A percentile compares a stretch with the other conserved stretches of the same genome.
phyloP scores from a whole-genome alignment of 2,797 vertebrate genomes.

The Coccyzus lansbergi region DNA sequence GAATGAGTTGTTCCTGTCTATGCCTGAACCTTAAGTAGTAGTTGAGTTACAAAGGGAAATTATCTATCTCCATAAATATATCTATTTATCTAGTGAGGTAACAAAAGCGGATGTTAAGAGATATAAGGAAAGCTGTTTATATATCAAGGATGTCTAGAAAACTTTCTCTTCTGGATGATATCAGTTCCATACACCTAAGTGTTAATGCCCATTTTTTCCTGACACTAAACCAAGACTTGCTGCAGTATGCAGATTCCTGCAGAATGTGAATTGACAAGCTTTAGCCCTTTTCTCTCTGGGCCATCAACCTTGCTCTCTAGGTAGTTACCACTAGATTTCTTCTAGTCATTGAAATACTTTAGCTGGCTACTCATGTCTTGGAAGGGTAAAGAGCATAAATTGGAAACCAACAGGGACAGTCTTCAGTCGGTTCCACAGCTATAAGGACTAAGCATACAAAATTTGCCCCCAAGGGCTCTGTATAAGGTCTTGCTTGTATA shows the following conservation, averaged over 20 bases:
- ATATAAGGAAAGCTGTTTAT: not conserved
- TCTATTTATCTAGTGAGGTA: not conserved
- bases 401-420: not conserved
- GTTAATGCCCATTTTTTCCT: not conserved
- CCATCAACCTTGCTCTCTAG: not conserved
- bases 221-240: not conserved
- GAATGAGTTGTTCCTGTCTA: not conserved
- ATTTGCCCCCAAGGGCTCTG: not conserved
- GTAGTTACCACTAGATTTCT: not conserved
- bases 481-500: fast-evolving
- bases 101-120: not conserved
- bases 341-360: not conserved
- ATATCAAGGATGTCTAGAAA: not conserved
- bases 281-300: not conserved
- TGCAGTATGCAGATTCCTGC: conserved; percentile 65
- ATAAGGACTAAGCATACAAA: not conserved
- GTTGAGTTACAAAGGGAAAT: not conserved
- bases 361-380: not conserved
- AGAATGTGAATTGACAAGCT: conserved; percentile 29
- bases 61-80: not conserved
- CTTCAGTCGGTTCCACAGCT: not conserved
- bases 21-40: not conserved
- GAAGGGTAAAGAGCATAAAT: not conserved
- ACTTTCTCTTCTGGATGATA: not conserved
- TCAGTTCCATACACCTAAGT: not conserved